These are phyloP conservation scores for Geodia barretti DNA, from an alignment of 37 sponge, comb jelly and placozoan species.

Conservation along the genomic window DNA sequence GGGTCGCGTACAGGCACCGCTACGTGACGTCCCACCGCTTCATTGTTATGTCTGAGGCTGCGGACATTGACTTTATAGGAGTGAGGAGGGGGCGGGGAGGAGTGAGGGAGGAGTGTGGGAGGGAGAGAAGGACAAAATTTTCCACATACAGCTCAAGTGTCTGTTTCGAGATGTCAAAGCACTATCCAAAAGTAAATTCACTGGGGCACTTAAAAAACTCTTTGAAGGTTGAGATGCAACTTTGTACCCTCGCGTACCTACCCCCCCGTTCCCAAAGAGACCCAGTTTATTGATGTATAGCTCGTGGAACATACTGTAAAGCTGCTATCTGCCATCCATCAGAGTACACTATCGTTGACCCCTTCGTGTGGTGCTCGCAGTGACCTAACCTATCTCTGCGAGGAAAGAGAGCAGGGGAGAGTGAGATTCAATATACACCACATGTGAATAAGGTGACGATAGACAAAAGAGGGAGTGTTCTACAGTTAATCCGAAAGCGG, in stretches of 20 bases:
- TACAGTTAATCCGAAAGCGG: too few relatives aligned
- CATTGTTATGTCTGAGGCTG: constrained; percentile 88
- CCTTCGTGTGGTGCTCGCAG: constrained; percentile 98
- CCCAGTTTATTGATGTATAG: too few relatives aligned
- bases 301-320: constrained; percentile 38
- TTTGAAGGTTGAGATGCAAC: too few relatives aligned
- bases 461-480: too few relatives aligned
- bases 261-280: too few relatives aligned
- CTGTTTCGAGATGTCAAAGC: neutral
- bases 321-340: constrained; percentile 61
- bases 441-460: too few relatives aligned
- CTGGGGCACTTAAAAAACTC: too few relatives aligned
- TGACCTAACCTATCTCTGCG: constrained; percentile 21
- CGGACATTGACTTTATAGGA: constrained; percentile 72
- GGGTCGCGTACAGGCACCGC: constrained; percentile 73
- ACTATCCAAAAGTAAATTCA: too few relatives aligned
- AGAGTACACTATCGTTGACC: constrained; percentile 92
- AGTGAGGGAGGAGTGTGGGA: neutral
- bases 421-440: too few relatives aligned
- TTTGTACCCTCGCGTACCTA: too few relatives aligned
- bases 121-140: neutral
- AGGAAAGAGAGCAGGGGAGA: too few relatives aligned
- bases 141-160: neutral
- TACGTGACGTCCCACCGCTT: constrained; percentile 83
- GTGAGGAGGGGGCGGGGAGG: neutral